Base-by-base conservation (phyloP, 1,140 invertebrate species). In the Chlorops oryzae region DNA sequence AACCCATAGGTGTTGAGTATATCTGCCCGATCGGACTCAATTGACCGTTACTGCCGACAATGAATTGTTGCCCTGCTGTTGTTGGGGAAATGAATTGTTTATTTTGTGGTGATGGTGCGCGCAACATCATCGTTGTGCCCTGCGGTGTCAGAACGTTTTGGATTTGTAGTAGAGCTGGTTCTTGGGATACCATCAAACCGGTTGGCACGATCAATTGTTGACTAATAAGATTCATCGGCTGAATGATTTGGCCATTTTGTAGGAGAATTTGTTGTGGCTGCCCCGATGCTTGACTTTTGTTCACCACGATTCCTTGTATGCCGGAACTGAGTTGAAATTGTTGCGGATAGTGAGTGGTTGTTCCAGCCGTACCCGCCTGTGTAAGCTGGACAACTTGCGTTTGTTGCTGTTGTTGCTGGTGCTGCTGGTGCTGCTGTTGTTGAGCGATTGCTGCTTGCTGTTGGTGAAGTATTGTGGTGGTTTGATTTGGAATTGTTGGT, bases 161-260 rank as follows among this genome's bases (percentile, higher is more conserved):
- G 53, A 90, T 77, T 58, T 90, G 87, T 3, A 87, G 68, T 17
- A 87, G 73, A 0, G 83, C 80, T 2, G 84, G 83, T 58, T 86
- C 81, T 22, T 32, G 28, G 3, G 86, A 80, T 39, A 87, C 79
- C 79, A 90, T 80, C 53, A 87, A 78, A 2, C 86, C 85, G 2
- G 87, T 86, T 3, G 88, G 87, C 39, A 90, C 82, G 40, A 90
- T 83, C 58, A 90, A 85, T 60, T 90, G 87, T 59, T 90, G 88
- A 3, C 85, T 82, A 59, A 87, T 86, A 21, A 88, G 77, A 75
- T 89, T 90, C 13, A 90, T 84, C 1, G 88, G 87, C 63, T 90
- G 88, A 21, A 80, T 47, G 12, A 72, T 65, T 44, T 70, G 65
- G 0, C 70, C 70, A 20, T 72, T 72, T 46, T 72, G 70, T 1